Base-by-base conservation (phyloP, 2,888 invertebrate species). In the Drosophila neonasuta region DNA sequence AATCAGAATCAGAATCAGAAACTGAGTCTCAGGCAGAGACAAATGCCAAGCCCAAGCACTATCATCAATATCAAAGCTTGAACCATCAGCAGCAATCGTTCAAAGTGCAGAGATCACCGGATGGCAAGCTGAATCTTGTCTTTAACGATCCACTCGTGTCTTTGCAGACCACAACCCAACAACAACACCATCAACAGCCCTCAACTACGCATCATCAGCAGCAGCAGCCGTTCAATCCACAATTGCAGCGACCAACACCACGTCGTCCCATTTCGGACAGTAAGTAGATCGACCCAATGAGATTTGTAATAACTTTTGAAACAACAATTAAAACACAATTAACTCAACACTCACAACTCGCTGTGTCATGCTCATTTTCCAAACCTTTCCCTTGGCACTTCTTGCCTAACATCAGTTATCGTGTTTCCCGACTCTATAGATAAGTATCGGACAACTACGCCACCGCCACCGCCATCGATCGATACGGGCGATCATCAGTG, bases 81-180 rank as follows among this genome's bases (percentile, higher is more conserved):
- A 84, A 59, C 61, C 79, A 84, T 65, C 74, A 79, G 61, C 79
- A 79, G 57, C 88, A 88, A 68, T 70, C 86, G 66, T 89, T 90
- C 73, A 90, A 89, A 89, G 89, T 90, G 75, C 89, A 90, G 80
- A 83, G 90, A 77, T 84, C 86, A 63, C 88, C 89, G 65, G 88
- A 90, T 71, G 90, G 90, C 74, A 90, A 89, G 84, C 87, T 90
- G 67, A 89, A 87, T 82, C 76, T 89, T 42, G 88, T 90, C 77
- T 89, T 88, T 88, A 90, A 90, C 77, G 84, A 90, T 79, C 84
- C 81, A 32, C 68, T 84, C 64, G 79, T 86, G 70, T 85, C 87
- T 80, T 88, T 88, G 61, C 88, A 89, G 85, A 72, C 55, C 17
- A 59, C 63, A 10, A 29, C 45, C 2, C 39, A 59, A 10, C 41